These are phyloP conservation scores for Lysandra coridon DNA, from an alignment of 2,888 invertebrate species.

Conservation along the genomic window DNA sequence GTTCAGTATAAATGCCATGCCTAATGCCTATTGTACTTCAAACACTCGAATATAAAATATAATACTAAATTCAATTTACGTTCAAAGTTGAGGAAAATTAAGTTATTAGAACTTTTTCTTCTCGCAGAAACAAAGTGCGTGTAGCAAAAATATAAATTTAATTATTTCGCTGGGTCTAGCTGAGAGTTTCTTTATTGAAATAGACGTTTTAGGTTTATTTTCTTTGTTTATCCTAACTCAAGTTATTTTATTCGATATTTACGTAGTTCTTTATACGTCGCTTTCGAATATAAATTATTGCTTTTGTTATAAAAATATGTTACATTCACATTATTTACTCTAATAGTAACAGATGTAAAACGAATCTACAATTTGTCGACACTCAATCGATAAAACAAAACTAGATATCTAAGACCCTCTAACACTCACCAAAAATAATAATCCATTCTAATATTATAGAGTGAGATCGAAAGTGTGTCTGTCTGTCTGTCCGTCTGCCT, in stretches of 20 bases:
- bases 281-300: background rate
- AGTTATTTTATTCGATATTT: conserved; percentile 2
- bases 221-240: background rate
- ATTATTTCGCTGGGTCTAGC: conserved; percentile 17
- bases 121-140: conserved; percentile 23
- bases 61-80: conserved; percentile 21
- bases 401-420: too few relatives aligned
- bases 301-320: background rate
- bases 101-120: conserved; percentile 29
- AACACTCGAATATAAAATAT: conserved; percentile 4
- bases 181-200: conserved; percentile 17
- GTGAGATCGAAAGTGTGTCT: too few relatives aligned
- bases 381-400: background rate
- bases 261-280: background rate
- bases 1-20: background rate
- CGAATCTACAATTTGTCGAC: background rate
- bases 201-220: conserved; percentile 11
- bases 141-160: conserved; percentile 28
- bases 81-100: conserved; percentile 23
- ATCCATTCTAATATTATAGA: background rate
- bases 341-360: background rate
- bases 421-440: background rate
- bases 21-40: background rate
- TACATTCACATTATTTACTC: background rate
- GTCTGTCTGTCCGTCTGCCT: too few relatives aligned